Conservation (phyloP, 1,140 invertebrate species). For the Hylaeus anthracinus region DNA sequence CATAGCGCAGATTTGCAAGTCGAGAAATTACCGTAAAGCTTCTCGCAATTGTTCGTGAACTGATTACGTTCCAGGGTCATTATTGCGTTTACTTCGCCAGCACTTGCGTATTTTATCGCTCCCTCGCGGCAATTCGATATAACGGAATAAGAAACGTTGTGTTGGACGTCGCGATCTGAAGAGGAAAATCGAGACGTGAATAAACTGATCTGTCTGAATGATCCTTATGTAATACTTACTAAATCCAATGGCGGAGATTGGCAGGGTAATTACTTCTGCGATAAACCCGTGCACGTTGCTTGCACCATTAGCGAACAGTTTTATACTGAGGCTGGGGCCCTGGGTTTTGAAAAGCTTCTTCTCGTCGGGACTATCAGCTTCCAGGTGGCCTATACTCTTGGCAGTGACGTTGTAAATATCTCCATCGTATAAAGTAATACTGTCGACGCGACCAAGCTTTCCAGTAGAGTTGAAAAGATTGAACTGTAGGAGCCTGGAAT, state of each 20-base stretch:
- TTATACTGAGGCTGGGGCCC: constrained; percentile 92
- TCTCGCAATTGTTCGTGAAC: constrained; percentile 93
- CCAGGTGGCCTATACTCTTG: constrained; percentile 86
- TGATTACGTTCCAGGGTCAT: constrained; percentile 94
- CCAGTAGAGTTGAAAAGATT: constrained; percentile 95
- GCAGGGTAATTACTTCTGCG: constrained; percentile 97
- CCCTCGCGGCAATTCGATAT: constrained; percentile 93
- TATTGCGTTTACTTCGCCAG: constrained; percentile 97
- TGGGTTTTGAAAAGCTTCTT: constrained; percentile 89
- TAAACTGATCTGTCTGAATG: background rate
- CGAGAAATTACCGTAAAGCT: constrained; percentile 97
- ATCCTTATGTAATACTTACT: constrained; percentile 82
- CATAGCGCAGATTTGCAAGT: constrained; percentile 91
- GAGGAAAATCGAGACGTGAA: background rate
- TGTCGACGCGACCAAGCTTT: constrained; percentile 90
- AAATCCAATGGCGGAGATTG: constrained; percentile 93
- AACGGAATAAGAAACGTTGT: constrained; percentile 93
- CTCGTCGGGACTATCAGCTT: constrained; percentile 86
- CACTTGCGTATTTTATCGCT: constrained; percentile 92
- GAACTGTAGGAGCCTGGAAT: constrained; percentile 90
- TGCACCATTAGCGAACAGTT: constrained; percentile 96
- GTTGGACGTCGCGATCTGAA: constrained; percentile 93
- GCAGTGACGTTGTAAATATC: constrained; percentile 94
- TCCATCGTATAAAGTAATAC: constrained; percentile 94
- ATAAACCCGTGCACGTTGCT: constrained; percentile 97